Conservation (phyloP, 1,140 invertebrate species). For the Latrodectus geometricus region DNA sequence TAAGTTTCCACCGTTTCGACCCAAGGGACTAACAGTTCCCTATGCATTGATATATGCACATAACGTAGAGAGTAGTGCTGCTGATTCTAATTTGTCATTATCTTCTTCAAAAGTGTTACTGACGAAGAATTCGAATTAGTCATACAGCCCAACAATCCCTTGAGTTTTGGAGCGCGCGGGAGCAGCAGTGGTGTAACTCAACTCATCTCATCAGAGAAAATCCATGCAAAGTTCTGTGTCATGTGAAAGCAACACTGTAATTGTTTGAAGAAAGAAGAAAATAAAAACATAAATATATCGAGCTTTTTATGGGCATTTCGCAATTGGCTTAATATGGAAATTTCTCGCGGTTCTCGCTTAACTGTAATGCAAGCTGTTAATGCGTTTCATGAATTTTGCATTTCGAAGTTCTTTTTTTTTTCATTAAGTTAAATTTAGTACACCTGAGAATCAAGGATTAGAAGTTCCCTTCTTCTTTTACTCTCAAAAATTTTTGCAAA, state of each 20-base stretch:
- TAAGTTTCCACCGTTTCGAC: conserved; percentile 51
- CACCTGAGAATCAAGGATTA: neutral
- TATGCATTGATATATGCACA: conserved; percentile 55
- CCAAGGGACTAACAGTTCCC: conserved; percentile 16
- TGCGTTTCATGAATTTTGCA: neutral
- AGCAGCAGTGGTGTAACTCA: conserved; percentile 21
- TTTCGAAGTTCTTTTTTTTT: neutral
- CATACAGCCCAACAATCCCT: conserved; percentile 57
- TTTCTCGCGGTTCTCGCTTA: neutral
- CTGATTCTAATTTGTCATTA: conserved; percentile 62
- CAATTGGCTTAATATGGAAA: conserved; percentile 1
- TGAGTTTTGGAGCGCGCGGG: neutral
- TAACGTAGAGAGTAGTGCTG: conserved; percentile 18
- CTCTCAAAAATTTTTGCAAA: neutral
- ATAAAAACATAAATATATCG: neutral
- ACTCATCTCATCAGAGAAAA: neutral
- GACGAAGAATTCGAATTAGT: conserved; percentile 62
- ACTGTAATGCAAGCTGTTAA: neutral
- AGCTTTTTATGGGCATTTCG: neutral
- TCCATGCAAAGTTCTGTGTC: neutral
- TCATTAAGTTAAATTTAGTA: neutral
- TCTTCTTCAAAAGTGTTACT: conserved; percentile 62
- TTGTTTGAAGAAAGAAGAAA: neutral
- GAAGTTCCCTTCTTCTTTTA: neutral
- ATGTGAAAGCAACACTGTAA: neutral